phyloP scores from a whole-genome alignment of 1,140 invertebrate genomes.

The Myzus persicae region DNA sequence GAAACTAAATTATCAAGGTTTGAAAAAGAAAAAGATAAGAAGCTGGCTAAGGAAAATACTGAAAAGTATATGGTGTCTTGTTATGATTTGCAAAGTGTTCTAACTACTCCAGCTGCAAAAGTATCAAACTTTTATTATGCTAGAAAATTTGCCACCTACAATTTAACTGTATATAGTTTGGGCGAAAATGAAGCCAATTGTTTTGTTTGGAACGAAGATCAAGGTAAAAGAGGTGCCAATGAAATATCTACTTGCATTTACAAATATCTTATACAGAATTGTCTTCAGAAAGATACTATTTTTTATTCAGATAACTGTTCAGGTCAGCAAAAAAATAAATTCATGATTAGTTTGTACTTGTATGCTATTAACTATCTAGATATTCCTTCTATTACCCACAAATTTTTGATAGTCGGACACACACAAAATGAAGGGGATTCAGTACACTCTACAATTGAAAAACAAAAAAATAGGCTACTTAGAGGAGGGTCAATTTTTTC shows the following conservation, averaged over 20 bases:
- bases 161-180: constrained; percentile 62
- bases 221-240: constrained; percentile 61
- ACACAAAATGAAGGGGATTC: constrained; percentile 46
- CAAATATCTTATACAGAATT: constrained; percentile 61
- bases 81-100: constrained; percentile 61
- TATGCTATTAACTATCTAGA: constrained; percentile 52
- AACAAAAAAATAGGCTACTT: background rate
- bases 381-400: constrained; percentile 56
- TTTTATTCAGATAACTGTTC: constrained; percentile 62
- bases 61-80: constrained; percentile 52
- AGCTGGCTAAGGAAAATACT: constrained; percentile 58
- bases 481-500: constrained; percentile 31
- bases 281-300: constrained; percentile 59
- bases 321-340: constrained; percentile 60
- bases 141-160: constrained; percentile 61
- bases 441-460: constrained; percentile 43
- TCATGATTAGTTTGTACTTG: constrained; percentile 49
- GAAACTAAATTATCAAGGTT: constrained; percentile 58
- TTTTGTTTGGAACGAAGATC: constrained; percentile 63
- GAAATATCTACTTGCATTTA: constrained; percentile 63
- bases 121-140: constrained; percentile 61
- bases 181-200: constrained; percentile 60
- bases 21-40: constrained; percentile 55
- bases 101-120: constrained; percentile 59
- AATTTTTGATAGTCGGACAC: constrained; percentile 37